Evolutionary conservation across 2,113 vertebrate species (phyloP).

Genomic region (Phyllostomus discolor): DNA sequence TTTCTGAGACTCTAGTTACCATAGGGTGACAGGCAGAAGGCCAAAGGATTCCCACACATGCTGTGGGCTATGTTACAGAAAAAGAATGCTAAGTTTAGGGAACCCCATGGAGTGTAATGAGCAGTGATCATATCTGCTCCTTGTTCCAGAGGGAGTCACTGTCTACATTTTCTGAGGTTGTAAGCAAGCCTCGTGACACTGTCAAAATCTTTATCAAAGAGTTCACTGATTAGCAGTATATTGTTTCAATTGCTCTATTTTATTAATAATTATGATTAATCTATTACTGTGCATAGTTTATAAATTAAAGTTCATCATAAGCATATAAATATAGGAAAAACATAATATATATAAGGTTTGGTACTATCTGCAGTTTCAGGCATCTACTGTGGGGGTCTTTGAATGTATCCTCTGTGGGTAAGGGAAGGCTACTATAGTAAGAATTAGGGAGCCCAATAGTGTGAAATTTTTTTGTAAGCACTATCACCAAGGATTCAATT

Average conservation of each 20-base stretch:
- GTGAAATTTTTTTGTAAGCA: constrained; percentile 16
- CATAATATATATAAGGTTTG: not conserved
- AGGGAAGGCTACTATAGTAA: not conserved
- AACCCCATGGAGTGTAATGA: not conserved
- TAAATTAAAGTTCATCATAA: not conserved
- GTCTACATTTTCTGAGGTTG: not conserved
- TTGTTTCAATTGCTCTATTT: not conserved
- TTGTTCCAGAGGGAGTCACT: not conserved
- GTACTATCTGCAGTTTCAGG: not conserved
- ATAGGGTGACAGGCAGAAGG: not conserved
- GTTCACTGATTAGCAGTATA: not conserved
- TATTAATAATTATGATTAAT: not conserved
- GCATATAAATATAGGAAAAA: not conserved
- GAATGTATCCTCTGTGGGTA: not conserved
- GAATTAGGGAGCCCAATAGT: not conserved
- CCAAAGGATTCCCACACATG: not conserved
- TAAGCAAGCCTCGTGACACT: not conserved
- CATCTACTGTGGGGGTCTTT: not conserved
- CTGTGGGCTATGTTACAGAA: not conserved
- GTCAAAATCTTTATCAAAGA: not conserved
- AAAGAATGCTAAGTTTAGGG: not conserved
- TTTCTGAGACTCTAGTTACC: not conserved
- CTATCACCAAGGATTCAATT: constrained; percentile 7
- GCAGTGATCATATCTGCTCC: not conserved
- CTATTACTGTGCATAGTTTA: not conserved